Base-by-base conservation (phyloP, 2,113 vertebrate genomes). In the Fukomys damarensis region DNA sequence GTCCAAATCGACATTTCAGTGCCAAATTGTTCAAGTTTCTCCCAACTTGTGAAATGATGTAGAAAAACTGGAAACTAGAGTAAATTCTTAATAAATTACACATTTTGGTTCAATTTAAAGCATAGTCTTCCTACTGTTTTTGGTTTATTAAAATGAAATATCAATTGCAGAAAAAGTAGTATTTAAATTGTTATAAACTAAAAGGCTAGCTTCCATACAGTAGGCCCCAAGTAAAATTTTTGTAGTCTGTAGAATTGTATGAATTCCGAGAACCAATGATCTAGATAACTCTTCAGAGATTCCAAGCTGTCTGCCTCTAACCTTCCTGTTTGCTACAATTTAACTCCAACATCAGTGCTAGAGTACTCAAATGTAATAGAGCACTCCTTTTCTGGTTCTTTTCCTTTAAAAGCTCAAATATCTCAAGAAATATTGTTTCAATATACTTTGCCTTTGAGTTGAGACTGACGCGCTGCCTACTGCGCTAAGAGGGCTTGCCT, bases 351-450 rank as follows among this genome's bases (percentile, higher is more conserved):
- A 84, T 79, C 68, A 96, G 59, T 77, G 54, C 8, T 70, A 13
- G n/a, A 54, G 63, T 94, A 92, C 56, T 56, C 63, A 84, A 70
- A 84, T 46, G 32, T 68, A 72, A 16, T 76, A 72, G 14, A 49
- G 9, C 74, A 92, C 77, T 92, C 13, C 59, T 88, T 96, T 91
- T 59, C 76, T 43, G n/a, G 28, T 88, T 88, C 30, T 84, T 91
- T 56, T 52, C 43, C 30, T 61, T 28, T 86, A 74, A 68, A 95
- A 82, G 14, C 30, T 86, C 86, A 95, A 90, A 65, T 81, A 65
- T 30, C 61, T 72, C 58, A 94, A 80, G 80, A 89, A 74, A 65
- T 89, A 58, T 92, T 74, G 94, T 76, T 76, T 86, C 58, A 94
- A 30, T 56, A 19, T 86, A 81, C 38, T 58, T 76, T 90, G 74